Evolutionary conservation across 2,113 vertebrate genomes (phyloP).

Genomic region (Leptocoma aspasia): DNA sequence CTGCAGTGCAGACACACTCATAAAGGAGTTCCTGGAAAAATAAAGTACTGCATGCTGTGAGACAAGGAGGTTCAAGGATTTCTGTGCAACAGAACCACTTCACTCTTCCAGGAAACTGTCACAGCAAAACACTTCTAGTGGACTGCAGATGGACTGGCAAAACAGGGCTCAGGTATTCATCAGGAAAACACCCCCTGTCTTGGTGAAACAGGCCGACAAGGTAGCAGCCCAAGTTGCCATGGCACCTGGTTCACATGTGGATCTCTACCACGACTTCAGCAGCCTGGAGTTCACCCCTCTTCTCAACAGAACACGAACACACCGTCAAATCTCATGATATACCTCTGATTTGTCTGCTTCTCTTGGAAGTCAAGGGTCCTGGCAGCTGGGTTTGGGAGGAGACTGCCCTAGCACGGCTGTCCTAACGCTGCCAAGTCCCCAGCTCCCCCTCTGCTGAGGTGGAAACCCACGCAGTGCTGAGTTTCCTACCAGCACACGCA

Average conservation of each 20-base stretch:
- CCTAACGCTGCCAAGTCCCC: background rate
- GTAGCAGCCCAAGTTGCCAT: background rate
- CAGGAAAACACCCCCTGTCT: background rate
- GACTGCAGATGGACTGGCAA: background rate
- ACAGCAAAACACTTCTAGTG: background rate
- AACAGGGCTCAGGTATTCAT: background rate
- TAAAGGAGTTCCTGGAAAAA: background rate
- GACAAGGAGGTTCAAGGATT: background rate
- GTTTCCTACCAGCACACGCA: background rate
- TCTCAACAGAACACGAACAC: background rate
- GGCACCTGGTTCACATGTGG: fast-evolving
- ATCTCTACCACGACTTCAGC: background rate
- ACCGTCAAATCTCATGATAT: background rate
- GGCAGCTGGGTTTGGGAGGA: background rate
- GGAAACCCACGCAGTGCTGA: background rate
- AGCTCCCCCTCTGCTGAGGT: background rate
- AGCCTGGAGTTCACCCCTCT: background rate
- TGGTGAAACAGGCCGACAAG: background rate
- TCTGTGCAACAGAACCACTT: background rate
- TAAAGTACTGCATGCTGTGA: background rate
- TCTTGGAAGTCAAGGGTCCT: background rate
- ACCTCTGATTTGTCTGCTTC: background rate
- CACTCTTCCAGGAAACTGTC: background rate
- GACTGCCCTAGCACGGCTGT: background rate
- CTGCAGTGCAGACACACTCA: background rate